Base-by-base conservation (phyloP, 35 echinoderm and acorn worm genomes). In the Heliocidaris erythrogramma region DNA sequence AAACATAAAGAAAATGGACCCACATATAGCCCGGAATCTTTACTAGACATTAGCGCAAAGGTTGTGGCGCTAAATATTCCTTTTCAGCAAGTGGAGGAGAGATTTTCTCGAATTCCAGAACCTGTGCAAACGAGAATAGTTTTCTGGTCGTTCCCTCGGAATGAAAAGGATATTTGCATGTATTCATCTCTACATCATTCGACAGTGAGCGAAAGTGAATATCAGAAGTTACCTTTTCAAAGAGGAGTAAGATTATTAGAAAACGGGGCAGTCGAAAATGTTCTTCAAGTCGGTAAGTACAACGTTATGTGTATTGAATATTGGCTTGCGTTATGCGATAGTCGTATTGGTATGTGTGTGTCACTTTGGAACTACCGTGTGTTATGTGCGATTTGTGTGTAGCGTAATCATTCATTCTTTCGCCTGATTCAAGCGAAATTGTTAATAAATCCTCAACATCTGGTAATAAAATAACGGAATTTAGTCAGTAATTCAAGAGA, bases 91-190 rank as follows among this genome's bases (percentile, higher is more conserved):
- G 98, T 99, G 88, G 98, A 99, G 92, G 98, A 99, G 90, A 87
- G 98, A 87, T 99, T 96, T 99, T 99, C 98, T 86, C 97, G 98
- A 42, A 99, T 99, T 95, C 98, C 98, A 87, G 98, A 99, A 95
- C 98, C 98, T 47, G 98, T 99, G 48, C 98, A 99, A 95, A 99
- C 95, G 91, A 95, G 96, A 95, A 99, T 99, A 94, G 98, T 99
- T 85, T 99, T 96, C 94, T 99, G 98, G 98, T 99, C 98, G 90
- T 99, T 99, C 88, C 98, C 98, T 94, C 95, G 98, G 47, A 99
- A 99, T 96, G 98, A 99, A 49, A 99, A 99, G 96, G 98, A 99
- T 95, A 99, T 99, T 93, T 99, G 98, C 94, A 99, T 99, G 98
- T 99, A 99, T 96, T 99, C 98, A 92, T 99, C 98, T 18, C 95